phyloP scores from a whole-genome alignment of 2,888 invertebrate genomes.

The Actias luna region DNA sequence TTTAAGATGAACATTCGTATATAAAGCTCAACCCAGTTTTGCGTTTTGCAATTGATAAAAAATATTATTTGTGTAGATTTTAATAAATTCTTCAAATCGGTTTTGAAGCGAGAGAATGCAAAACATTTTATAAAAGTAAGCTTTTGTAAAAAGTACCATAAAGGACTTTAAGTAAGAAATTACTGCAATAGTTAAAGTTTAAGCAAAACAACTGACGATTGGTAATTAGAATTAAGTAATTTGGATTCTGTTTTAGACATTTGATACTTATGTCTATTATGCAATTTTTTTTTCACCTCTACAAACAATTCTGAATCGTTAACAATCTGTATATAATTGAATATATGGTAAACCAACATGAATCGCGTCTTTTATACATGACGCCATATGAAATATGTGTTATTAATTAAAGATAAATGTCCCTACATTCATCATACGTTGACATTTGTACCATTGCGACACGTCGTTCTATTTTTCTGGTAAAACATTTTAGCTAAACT shows the following conservation, averaged over 20 bases:
- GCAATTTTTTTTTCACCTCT: background rate
- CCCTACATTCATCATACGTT: slow-evolving; percentile 4
- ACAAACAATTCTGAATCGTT: background rate
- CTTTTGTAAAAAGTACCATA: background rate
- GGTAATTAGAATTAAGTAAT: background rate
- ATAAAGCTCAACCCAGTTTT: background rate
- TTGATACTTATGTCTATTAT: background rate
- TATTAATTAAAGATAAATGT: slow-evolving; percentile 3
- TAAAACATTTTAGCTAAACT: background rate
- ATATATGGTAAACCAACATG: background rate
- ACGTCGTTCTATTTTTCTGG: background rate
- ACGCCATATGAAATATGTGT: background rate
- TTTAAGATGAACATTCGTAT: background rate
- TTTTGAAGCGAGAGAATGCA: background rate
- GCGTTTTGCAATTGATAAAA: background rate
- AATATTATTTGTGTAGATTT: background rate
- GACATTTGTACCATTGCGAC: background rate
- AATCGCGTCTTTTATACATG: background rate
- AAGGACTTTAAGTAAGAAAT: background rate
- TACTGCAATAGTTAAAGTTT: background rate
- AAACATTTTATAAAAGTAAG: background rate
- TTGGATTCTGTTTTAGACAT: background rate
- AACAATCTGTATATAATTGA: background rate
- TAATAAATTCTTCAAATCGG: background rate
- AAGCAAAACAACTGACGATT: background rate